These are phyloP conservation scores for Vanessa atalanta DNA, from an alignment of 1,140 invertebrate genomes.

Conservation along the genomic window DNA sequence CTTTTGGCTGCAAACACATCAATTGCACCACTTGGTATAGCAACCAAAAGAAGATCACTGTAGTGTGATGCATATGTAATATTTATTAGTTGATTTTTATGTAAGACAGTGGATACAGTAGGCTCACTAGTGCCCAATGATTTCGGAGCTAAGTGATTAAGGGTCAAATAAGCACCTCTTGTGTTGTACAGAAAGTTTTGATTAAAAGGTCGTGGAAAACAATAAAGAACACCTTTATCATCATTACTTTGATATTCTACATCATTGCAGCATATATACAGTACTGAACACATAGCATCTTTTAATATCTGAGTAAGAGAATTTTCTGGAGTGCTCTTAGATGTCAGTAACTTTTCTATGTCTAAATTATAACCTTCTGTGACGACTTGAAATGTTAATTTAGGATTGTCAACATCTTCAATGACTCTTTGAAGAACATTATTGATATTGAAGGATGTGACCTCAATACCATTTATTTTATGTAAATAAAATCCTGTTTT, in stretches of 20 bases:
- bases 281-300: conserved; percentile 82
- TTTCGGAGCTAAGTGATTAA: conserved; percentile 85
- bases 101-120: conserved; percentile 80
- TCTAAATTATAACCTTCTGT: conserved; percentile 52
- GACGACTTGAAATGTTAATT: conserved; percentile 63
- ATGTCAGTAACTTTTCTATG: conserved; percentile 67
- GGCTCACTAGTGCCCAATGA: conserved; percentile 82
- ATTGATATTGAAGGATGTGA: conserved; percentile 80
- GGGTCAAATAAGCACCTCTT: conserved; percentile 85
- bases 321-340: conserved; percentile 78
- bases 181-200: conserved; percentile 83
- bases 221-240: conserved; percentile 85
- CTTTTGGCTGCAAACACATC: conserved; percentile 66
- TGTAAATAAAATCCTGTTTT: conserved; percentile 86
- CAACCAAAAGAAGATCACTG: conserved; percentile 80
- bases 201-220: conserved; percentile 83
- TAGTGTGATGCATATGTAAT: conserved; percentile 81
- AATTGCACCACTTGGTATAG: conserved; percentile 74
- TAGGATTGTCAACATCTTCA: conserved; percentile 68
- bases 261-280: conserved; percentile 84
- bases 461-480: conserved; percentile 84
- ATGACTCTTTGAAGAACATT: conserved; percentile 83
- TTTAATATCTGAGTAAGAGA: conserved; percentile 80
- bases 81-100: conserved; percentile 81
- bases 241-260: conserved; percentile 83